A percentile compares a stretch with the other conserved stretches of the same genome.
Conservation (phyloP, 2,113 vertebrate species). For the Opisthocomus hoazin region DNA sequence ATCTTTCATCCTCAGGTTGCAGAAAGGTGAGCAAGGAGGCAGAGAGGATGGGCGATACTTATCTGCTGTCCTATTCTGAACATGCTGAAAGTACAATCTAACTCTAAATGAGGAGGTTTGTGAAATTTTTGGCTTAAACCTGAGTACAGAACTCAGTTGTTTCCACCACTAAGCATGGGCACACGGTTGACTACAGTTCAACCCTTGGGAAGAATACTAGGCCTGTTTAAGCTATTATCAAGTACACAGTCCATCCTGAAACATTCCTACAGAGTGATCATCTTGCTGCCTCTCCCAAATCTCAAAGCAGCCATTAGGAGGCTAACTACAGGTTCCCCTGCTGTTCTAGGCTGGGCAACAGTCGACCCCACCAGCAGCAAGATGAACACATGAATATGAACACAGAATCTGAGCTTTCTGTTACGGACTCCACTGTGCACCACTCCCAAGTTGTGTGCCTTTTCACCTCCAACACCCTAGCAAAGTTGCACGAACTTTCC, state of each 20-base stretch:
- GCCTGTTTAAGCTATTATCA: not conserved
- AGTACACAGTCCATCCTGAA: not conserved
- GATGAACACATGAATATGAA: not conserved
- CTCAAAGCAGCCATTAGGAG: not conserved
- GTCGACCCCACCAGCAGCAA: not conserved
- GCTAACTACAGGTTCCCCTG: not conserved
- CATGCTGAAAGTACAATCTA: not conserved
- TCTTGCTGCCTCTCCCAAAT: not conserved
- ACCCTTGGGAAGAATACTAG: not conserved
- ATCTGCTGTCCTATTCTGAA: not conserved
- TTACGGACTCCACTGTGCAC: fast-evolving
- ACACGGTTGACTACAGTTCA: not conserved
- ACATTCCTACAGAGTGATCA: not conserved
- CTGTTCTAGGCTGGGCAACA: not conserved
- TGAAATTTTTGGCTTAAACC: not conserved
- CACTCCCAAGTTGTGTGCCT: not conserved
- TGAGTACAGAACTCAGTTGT: not conserved
- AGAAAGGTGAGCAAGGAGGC: not conserved
- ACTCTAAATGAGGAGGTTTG: not conserved
- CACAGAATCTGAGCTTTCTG: not conserved
- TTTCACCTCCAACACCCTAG: not conserved
- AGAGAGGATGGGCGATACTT: not conserved
- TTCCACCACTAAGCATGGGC: not conserved
- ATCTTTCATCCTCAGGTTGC: not conserved
- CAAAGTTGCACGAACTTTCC: not conserved